These are phyloP conservation scores for Periophthalmodon schlosseri DNA, from an alignment of 2,113 vertebrate species.

Conservation along the genomic window DNA sequence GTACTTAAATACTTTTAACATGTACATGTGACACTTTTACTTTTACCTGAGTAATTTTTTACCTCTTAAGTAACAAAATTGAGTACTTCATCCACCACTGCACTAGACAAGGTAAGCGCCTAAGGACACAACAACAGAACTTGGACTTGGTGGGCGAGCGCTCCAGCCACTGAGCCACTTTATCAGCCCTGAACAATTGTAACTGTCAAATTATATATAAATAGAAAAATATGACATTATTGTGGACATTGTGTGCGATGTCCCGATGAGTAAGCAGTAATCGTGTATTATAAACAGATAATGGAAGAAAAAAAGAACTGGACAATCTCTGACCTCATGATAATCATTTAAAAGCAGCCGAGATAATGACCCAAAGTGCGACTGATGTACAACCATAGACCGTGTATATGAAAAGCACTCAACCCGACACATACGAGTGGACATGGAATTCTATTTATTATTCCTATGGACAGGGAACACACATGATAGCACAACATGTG, in stretches of 20 bases:
- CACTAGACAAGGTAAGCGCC: too few relatives aligned
- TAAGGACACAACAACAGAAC: too few relatives aligned
- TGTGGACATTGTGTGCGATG: neutral
- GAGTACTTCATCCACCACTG: too few relatives aligned
- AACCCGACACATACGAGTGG: neutral
- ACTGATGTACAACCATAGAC: too few relatives aligned
- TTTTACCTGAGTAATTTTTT: too few relatives aligned
- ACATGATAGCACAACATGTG: neutral
- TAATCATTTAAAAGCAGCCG: neutral
- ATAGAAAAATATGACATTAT: neutral
- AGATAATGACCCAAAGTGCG: neutral
- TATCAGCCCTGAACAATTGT: neutral
- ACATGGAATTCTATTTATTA: neutral
- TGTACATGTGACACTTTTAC: too few relatives aligned
- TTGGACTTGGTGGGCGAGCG: too few relatives aligned
- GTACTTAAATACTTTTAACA: too few relatives aligned
- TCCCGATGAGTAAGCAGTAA: neutral
- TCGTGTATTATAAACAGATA: neutral
- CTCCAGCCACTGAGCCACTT: neutral
- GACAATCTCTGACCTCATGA: neutral
- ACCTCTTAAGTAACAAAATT: too few relatives aligned
- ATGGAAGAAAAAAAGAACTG: neutral
- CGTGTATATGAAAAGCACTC: neutral
- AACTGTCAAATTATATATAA: neutral
- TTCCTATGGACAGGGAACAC: constrained; percentile 1